Percentiles rank a stretch among this genome's conserved stretches.
These are phyloP conservation scores for Heterochromis multidens DNA, from an alignment of 2,113 vertebrate species.

Conservation along the genomic window DNA sequence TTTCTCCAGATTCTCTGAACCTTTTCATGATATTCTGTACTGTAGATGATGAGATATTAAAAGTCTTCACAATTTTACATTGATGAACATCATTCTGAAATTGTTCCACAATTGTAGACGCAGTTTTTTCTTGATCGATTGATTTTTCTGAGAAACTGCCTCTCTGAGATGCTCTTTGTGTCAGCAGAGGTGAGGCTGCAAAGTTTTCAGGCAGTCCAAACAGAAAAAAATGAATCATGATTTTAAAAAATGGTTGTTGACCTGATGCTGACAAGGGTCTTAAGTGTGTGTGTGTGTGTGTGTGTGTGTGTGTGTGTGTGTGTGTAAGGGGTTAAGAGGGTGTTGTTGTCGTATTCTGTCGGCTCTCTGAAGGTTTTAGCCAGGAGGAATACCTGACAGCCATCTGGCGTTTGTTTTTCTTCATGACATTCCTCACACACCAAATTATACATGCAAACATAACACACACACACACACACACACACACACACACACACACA, in stretches of 20 bases:
- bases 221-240: not conserved
- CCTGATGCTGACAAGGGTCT: not conserved
- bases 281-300: not conserved
- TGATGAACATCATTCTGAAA: not conserved
- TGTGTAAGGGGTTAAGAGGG: not conserved
- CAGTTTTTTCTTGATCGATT: too few relatives aligned
- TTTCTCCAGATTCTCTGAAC: too few relatives aligned
- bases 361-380: conserved; percentile 15
- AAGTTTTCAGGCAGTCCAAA: not conserved
- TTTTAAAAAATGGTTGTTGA: not conserved
- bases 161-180: too few relatives aligned
- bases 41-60: not conserved
- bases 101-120: too few relatives aligned
- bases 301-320: not conserved
- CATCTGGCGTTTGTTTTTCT: conserved; percentile 34
- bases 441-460: not conserved
- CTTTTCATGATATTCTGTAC: not conserved
- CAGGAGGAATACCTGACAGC: conserved; percentile 46
- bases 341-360: conserved; percentile 34
- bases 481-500: not conserved
- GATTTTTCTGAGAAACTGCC: too few relatives aligned
- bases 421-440: not conserved
- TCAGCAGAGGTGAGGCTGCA: not conserved
- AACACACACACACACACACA: not conserved
- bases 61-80: not conserved